Evolutionary conservation across 2,113 vertebrate genomes (phyloP).

Genomic region (Amazona vittata): DNA sequence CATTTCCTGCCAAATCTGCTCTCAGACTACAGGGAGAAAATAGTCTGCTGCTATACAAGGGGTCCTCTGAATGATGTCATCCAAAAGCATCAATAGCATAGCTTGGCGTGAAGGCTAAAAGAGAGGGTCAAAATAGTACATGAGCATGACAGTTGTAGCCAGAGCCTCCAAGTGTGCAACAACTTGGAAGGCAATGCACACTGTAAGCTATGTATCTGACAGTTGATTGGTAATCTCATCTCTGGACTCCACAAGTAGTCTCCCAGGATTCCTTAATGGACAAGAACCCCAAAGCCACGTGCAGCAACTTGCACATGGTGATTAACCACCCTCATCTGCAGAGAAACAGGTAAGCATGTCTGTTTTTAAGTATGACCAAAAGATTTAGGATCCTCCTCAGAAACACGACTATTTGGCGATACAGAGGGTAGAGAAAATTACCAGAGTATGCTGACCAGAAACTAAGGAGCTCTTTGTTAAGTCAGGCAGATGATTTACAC

Average conservation of each 20-base stretch:
- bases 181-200: accelerated
- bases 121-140: background rate
- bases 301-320: background rate
- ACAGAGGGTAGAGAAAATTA: background rate
- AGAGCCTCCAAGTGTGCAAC: background rate
- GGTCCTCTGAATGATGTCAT: background rate
- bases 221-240: background rate
- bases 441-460: background rate
- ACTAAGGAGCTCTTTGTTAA: background rate
- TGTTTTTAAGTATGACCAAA: background rate
- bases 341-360: background rate
- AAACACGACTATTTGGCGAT: background rate
- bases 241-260: background rate
- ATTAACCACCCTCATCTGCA: background rate
- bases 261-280: background rate
- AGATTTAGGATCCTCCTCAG: background rate
- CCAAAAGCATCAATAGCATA: background rate
- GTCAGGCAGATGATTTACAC: background rate
- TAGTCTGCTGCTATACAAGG: background rate
- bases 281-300: background rate
- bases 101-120: background rate
- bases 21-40: background rate
- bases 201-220: background rate
- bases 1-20: background rate
- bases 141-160: background rate